phyloP scores from a whole-genome alignment of 2,113 vertebrate genomes.

The Serilophus lunatus region DNA sequence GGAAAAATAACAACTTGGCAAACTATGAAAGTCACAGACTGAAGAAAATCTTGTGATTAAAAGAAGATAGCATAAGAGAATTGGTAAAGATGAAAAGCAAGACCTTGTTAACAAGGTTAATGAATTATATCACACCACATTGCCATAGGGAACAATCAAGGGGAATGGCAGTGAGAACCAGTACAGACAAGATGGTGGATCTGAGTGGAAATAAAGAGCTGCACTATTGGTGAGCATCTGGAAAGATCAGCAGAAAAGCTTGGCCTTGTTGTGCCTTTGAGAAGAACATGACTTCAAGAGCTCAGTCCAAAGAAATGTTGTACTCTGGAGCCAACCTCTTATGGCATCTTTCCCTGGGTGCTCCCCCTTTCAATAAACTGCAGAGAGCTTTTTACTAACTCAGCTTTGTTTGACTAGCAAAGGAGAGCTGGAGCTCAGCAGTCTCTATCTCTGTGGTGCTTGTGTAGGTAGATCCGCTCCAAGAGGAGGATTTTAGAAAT shows the following conservation, averaged over 20 bases:
- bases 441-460: not conserved
- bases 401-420: not conserved
- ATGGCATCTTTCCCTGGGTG: not conserved
- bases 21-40: not conserved
- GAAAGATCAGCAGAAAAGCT: not conserved
- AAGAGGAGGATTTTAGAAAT: not conserved
- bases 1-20: not conserved
- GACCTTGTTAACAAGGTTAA: not conserved
- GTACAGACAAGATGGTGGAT: not conserved
- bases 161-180: not conserved
- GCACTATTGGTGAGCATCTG: not conserved
- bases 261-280: not conserved
- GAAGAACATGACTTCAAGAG: not conserved
- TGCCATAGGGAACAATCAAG: not conserved
- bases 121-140: not conserved
- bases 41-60: not conserved
- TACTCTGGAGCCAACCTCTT: not conserved
- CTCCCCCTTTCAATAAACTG: not conserved
- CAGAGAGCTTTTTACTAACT: not conserved
- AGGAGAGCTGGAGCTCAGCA: not conserved
- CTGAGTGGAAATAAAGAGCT: not conserved
- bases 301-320: not conserved
- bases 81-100: not conserved
- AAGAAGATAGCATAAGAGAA: not conserved
- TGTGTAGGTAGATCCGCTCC: not conserved